Evolutionary conservation across 2,797 vertebrate species (phyloP).

Genomic region (Neosilurus hyrtlii): DNA sequence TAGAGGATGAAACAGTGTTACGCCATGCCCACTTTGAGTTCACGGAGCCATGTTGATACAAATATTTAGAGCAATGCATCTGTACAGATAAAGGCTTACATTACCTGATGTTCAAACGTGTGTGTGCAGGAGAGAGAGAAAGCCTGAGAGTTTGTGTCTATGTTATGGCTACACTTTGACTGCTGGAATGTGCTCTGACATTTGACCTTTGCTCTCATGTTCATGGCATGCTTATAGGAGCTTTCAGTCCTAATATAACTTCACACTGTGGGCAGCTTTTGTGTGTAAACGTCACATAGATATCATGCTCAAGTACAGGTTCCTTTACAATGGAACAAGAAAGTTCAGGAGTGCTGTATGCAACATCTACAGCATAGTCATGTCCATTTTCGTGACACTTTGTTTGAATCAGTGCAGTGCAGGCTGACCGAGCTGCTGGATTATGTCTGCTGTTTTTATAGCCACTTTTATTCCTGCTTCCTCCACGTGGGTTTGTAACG

Average conservation of each 20-base stretch:
- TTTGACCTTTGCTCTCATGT: slow-evolving; percentile 69
- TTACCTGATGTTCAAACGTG: slow-evolving; percentile 10
- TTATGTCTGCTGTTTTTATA: slow-evolving; percentile 37
- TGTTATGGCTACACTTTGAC: slow-evolving; percentile 64
- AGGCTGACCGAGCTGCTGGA: slow-evolving; percentile 61
- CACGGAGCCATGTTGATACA: no score
- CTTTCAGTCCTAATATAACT: slow-evolving; percentile 62
- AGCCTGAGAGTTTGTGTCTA: slow-evolving; percentile 60
- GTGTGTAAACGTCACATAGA: slow-evolving; percentile 12
- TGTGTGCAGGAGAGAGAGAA: slow-evolving; percentile 18
- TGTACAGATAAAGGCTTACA: not conserved
- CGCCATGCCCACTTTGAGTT: not conserved
- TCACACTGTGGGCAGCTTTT: slow-evolving; percentile 44
- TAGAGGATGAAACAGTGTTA: not conserved
- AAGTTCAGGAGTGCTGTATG: not conserved
- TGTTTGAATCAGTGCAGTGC: slow-evolving; percentile 61
- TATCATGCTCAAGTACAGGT: slow-evolving; percentile 28
- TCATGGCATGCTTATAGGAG: slow-evolving; percentile 57
- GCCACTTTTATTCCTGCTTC: slow-evolving; percentile 18
- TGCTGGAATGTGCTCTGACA: slow-evolving; percentile 65
- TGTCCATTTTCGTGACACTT: slow-evolving; percentile 63
- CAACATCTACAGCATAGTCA: not conserved
- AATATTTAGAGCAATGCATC: not conserved
- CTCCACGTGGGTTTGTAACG: slow-evolving; percentile 10
- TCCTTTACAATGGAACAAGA: not conserved